Conservation (phyloP, 2,797 vertebrate genomes). For the Tamandua tetradactyla region DNA sequence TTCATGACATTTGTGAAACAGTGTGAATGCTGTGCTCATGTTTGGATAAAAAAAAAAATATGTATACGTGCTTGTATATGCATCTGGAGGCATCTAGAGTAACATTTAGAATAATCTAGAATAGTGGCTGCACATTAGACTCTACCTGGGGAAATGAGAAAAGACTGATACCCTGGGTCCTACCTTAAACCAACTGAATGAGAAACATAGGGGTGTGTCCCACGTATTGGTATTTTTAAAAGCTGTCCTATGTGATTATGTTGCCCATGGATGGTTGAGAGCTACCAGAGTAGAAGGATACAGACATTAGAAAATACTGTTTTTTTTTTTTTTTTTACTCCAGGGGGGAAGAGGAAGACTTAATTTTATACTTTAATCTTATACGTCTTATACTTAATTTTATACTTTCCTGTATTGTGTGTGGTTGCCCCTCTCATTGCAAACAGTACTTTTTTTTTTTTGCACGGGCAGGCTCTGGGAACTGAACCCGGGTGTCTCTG, state of each 20-base stretch:
- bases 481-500: too few relatives aligned
- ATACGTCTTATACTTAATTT: too few relatives aligned
- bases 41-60: neutral
- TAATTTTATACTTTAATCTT: neutral
- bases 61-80: neutral
- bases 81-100: neutral
- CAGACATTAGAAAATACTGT: too few relatives aligned
- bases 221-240: neutral
- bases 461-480: too few relatives aligned
- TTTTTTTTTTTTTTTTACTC: neutral
- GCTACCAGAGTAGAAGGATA: neutral
- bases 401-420: neutral
- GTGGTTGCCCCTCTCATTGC: neutral
- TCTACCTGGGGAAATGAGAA: neutral
- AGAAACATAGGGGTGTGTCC: neutral
- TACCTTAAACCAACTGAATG: neutral
- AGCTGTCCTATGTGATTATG: neutral
- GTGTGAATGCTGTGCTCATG: neutral
- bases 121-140: neutral
- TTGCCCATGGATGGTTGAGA: neutral
- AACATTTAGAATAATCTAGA: neutral
- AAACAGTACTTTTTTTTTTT: neutral
- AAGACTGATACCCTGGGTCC: neutral
- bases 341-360: neutral
- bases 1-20: neutral